Conservation (phyloP, 2,888 invertebrate genomes). For the Xiphydria camelus region DNA sequence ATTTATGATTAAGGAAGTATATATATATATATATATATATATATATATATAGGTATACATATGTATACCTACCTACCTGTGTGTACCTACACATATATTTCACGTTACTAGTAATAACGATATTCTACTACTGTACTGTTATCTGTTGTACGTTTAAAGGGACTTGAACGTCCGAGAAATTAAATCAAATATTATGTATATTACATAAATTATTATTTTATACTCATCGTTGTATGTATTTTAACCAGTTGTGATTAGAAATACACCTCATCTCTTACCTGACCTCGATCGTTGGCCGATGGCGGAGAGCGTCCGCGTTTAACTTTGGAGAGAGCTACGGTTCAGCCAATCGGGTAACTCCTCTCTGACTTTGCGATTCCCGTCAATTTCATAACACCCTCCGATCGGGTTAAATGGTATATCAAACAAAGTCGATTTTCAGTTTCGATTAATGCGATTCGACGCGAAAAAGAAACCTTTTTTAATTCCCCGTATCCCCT, state of each 20-base stretch:
- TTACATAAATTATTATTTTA: constrained; percentile 56
- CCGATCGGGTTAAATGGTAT: too few species aligned
- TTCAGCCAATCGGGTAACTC: too few species aligned
- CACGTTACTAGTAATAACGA: constrained; percentile 54
- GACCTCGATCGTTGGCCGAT: too few species aligned
- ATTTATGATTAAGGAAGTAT: constrained; percentile 36
- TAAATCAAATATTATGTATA: constrained; percentile 53
- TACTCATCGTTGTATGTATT: constrained; percentile 53
- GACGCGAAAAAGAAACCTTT: too few species aligned
- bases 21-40: constrained; percentile 16
- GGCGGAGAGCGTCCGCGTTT: too few species aligned
- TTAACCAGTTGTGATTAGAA: constrained; percentile 46
- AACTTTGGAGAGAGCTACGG: too few species aligned
- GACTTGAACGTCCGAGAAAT: constrained; percentile 38
- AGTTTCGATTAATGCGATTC: too few species aligned
- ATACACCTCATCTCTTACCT: constrained; percentile 47
- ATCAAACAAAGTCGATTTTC: too few species aligned
- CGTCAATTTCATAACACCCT: too few species aligned
- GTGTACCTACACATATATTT: constrained; percentile 39
- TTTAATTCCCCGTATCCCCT: too few species aligned
- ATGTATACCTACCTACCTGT: constrained; percentile 22
- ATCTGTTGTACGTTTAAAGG: constrained; percentile 54
- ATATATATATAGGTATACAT: constrained; percentile 23
- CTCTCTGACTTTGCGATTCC: too few species aligned
- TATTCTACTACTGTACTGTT: constrained; percentile 55